Conservation (phyloP, 23 tunicate genomes). For the Styela clava region DNA sequence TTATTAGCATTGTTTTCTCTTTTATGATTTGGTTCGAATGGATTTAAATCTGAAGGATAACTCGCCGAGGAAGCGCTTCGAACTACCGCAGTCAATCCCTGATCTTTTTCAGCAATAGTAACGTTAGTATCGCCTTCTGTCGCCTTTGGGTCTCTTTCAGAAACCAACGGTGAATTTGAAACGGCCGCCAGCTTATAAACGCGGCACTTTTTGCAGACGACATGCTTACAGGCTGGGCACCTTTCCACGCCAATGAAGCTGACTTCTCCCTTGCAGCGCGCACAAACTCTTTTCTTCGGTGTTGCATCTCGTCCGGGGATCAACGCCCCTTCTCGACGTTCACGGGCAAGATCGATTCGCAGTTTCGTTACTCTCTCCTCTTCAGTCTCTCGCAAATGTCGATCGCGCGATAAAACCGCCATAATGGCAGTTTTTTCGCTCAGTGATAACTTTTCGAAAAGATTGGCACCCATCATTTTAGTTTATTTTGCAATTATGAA, state of each 20-base stretch:
- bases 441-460: slow-evolving; percentile 4
- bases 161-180: too few species aligned
- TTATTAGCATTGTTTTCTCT: too few species aligned
- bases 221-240: slow-evolving; percentile 61
- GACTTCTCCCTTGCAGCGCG: slow-evolving; percentile 43
- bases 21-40: not conserved
- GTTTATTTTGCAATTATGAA: not conserved
- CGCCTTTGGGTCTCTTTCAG: too few species aligned
- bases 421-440: slow-evolving; percentile 40
- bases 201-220: slow-evolving; percentile 60
- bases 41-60: not conserved
- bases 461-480: not conserved
- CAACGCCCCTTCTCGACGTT: slow-evolving; percentile 60
- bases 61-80: not conserved
- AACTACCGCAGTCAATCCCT: too few species aligned
- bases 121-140: too few species aligned
- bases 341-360: slow-evolving; percentile 51
- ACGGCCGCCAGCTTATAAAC: too few species aligned
- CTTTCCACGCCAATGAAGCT: slow-evolving; percentile 24
- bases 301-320: slow-evolving; percentile 20
- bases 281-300: slow-evolving; percentile 34
- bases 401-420: slow-evolving; percentile 64
- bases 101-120: too few species aligned
- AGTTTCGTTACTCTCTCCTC: slow-evolving; percentile 40
- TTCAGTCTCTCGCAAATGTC: slow-evolving; percentile 51